Evolutionary conservation across 2,113 vertebrate species (phyloP), one percentile per base, ranked within the genome.

Genomic region (Tichodroma muraria): DNA sequence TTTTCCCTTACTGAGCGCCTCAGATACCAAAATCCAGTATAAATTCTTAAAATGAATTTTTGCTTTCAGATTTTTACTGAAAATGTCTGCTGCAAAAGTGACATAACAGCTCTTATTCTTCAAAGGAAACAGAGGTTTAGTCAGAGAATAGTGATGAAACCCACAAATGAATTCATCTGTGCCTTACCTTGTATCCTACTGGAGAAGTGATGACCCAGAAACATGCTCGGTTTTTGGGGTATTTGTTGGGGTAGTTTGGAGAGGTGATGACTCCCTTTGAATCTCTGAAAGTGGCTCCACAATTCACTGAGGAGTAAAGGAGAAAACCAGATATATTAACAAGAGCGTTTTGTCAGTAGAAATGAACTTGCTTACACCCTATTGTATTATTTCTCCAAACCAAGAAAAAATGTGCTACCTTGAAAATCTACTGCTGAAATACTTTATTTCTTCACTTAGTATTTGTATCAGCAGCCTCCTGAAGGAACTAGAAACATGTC

Each of bases 201-300:
- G 97, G 96, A 81, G 96, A 97, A 57, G 33, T 45, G 78, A 97
- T 96, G 57, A 97, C 60, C 97, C 97, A 97, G 79, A 96, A 82
- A 47, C 97, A 97, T 15, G 80, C 88, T 88, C 5, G 64, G 21
- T 89, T 96, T 82, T 93, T 37, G 17, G 96, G 97, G 69, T 97
- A 97, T 69, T 75, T 94, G 35, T 60, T 77, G 53, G 97, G 97
- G 40, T 97, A 97, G 66, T 96, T 95, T 87, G 97, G 97, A 75
- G 97, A 95, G 25, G 92, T 91, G 65, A 97, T 85, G 33, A 89
- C 38, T 86, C 97, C 97, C 4, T 50, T 78, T 47, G 85, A 57
- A 31, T 64, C 81, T 44, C 44, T 96, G 50, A 97, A 96, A 72
- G 94, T 96, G 33, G 60, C 88, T 45, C 97, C 97, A 83, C 97